Evolutionary conservation across 2,797 vertebrate species (phyloP).

Genomic region (Carcharodon carcharias): DNA sequence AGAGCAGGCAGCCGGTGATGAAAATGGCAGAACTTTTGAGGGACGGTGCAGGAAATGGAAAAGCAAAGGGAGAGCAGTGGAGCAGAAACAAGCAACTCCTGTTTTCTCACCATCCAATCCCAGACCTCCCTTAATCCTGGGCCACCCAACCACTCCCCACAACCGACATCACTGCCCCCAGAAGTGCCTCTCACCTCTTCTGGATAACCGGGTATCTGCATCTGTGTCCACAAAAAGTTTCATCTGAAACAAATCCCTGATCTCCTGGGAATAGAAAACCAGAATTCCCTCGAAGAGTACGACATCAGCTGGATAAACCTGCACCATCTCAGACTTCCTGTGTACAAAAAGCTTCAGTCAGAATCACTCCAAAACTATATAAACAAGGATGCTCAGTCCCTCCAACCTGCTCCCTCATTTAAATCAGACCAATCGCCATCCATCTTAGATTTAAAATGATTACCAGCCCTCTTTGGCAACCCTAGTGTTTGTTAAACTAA

Average conservation of each 20-base stretch:
- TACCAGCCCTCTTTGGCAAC: too few relatives aligned
- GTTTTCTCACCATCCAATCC: background rate
- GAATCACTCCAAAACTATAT: background rate
- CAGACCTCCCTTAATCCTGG: background rate
- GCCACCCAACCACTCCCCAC: background rate
- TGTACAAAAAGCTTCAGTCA: slow-evolving; percentile 29
- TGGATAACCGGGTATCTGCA: slow-evolving; percentile 86
- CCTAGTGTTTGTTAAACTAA: too few relatives aligned
- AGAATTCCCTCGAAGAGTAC: slow-evolving; percentile 94
- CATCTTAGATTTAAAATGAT: background rate
- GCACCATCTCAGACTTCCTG: slow-evolving; percentile 90
- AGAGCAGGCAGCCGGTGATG: background rate
- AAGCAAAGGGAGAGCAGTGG: background rate
- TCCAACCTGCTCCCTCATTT: background rate
- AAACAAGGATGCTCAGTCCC: background rate
- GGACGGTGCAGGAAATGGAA: background rate
- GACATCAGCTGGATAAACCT: slow-evolving; percentile 87
- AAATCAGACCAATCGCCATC: background rate
- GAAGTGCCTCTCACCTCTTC: slow-evolving; percentile 64
- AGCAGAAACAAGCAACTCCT: background rate
- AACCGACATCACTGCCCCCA: too few relatives aligned
- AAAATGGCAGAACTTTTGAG: background rate
- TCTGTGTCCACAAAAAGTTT: slow-evolving; percentile 97
- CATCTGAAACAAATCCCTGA: slow-evolving; percentile 94
- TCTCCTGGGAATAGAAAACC: slow-evolving; percentile 92